Evolutionary conservation across 2,113 vertebrate species (phyloP).

Genomic region (Malaclemys terrapin): DNA sequence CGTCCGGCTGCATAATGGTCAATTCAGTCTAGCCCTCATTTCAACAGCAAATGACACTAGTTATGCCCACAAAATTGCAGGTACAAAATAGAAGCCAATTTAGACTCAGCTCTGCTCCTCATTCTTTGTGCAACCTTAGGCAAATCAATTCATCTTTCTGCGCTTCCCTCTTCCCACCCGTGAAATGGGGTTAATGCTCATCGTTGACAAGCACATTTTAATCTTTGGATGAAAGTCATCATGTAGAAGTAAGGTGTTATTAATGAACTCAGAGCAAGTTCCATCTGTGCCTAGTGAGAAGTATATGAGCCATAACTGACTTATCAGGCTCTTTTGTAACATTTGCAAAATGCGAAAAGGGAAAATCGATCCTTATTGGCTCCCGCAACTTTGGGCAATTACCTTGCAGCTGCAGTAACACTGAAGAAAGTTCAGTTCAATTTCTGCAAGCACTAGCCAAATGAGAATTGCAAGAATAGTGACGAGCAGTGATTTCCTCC

Average conservation of each 20-base stretch:
- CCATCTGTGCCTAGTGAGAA: slow-evolving; percentile 33
- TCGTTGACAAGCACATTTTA: slow-evolving; percentile 21
- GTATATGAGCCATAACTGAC: slow-evolving; percentile 27
- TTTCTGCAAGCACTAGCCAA: slow-evolving; percentile 68
- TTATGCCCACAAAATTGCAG: background rate
- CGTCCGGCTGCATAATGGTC: background rate
- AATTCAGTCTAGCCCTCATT: background rate
- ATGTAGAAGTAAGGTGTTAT: slow-evolving; percentile 14
- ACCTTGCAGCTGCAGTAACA: slow-evolving; percentile 51
- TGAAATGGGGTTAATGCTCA: slow-evolving; percentile 1
- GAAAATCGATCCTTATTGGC: slow-evolving; percentile 44
- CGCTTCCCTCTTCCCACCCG: background rate
- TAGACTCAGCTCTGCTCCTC: background rate
- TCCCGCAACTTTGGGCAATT: slow-evolving; percentile 68
- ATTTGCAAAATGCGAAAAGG: slow-evolving; percentile 52
- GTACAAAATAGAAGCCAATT: background rate
- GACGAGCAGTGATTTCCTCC: slow-evolving; percentile 21
- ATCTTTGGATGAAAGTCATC: background rate
- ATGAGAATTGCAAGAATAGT: slow-evolving; percentile 65
- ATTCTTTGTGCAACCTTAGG: background rate
- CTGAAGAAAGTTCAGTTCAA: slow-evolving; percentile 47
- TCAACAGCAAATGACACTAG: background rate
- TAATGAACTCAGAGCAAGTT: slow-evolving; percentile 38
- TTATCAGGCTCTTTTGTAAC: slow-evolving; percentile 61
- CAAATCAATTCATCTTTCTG: background rate